phyloP scores from a whole-genome alignment of 2,113 vertebrate species.

The Recurvirostra avosetta region DNA sequence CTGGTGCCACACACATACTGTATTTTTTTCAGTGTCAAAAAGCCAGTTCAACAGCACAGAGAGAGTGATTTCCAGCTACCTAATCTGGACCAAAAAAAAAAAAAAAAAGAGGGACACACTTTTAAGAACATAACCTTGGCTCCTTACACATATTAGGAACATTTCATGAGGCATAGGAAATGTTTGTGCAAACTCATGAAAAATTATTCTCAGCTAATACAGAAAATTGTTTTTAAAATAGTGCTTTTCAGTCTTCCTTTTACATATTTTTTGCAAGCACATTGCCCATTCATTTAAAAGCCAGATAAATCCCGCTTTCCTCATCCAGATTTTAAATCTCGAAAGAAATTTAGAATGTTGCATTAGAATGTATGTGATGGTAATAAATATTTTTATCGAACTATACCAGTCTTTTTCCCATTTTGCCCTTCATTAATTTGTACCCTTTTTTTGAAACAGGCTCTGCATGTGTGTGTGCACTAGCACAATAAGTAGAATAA shows the following conservation, averaged over 20 bases:
- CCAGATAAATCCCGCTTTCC: background rate
- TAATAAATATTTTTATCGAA: background rate
- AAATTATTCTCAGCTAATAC: background rate
- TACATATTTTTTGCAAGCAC: background rate
- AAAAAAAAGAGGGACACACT: background rate
- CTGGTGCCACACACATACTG: slow-evolving; percentile 31
- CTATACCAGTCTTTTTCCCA: background rate
- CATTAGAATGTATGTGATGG: background rate
- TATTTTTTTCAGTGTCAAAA: background rate
- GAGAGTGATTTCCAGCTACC: background rate
- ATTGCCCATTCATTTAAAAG: background rate
- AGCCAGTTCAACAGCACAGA: background rate
- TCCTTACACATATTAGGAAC: background rate
- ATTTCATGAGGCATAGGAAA: background rate
- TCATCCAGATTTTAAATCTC: background rate
- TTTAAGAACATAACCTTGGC: background rate
- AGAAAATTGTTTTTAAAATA: background rate
- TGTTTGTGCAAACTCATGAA: background rate
- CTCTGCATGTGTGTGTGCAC: background rate
- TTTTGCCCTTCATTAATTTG: background rate
- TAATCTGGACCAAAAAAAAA: background rate
- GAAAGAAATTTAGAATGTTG: background rate
- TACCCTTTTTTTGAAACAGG: background rate
- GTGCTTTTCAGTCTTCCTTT: background rate
- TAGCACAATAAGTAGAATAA: background rate